Conservation (phyloP, 1,140 invertebrate species). For the Myzus persicae region DNA sequence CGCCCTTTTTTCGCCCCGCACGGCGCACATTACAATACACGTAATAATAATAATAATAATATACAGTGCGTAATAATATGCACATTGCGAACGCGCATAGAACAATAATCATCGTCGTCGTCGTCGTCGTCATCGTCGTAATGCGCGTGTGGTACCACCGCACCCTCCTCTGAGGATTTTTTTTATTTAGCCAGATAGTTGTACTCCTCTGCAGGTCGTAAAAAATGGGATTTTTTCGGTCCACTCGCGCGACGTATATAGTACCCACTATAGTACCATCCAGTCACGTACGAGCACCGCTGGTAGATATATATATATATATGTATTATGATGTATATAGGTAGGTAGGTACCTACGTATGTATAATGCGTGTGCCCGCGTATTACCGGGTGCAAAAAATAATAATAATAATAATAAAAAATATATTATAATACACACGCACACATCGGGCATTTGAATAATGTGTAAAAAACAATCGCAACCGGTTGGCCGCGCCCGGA, state of each 20-base stretch:
- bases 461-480: constrained; percentile 45
- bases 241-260: constrained; percentile 35
- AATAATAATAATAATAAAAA: constrained; percentile 27
- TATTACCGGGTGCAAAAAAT: constrained; percentile 54
- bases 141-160: background rate
- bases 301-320: too few species aligned
- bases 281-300: constrained; percentile 39
- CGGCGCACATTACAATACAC: background rate
- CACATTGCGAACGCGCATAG: background rate
- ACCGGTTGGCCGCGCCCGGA: constrained; percentile 35
- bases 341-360: background rate
- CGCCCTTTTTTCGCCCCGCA: constrained; percentile 15
- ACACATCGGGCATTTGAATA: constrained; percentile 40
- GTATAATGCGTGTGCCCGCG: background rate
- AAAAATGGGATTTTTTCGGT: constrained; percentile 49
- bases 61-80: background rate
- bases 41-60: constrained; percentile 26
- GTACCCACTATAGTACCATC: background rate
- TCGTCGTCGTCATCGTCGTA: background rate
- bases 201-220: constrained; percentile 14
- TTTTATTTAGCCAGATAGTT: constrained; percentile 24
- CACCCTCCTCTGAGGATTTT: background rate
- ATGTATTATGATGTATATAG: background rate
- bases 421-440: background rate
- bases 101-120: constrained; percentile 22